Base-by-base conservation (phyloP, 2,888 invertebrate genomes). In the Dicyrtoma fusca region DNA sequence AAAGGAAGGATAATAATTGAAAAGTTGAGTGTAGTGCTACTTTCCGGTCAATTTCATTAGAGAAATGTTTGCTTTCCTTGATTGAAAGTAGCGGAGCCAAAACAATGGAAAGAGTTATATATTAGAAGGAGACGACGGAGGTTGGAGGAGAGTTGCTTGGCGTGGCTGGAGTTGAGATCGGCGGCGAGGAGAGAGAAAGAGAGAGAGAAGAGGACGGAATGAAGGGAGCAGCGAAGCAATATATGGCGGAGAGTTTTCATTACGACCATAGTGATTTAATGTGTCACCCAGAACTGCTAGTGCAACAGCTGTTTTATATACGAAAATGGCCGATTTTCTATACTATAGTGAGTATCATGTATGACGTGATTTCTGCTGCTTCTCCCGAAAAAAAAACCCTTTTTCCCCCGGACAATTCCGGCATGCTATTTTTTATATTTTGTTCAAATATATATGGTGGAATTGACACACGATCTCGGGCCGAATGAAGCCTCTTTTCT, bases 251-350 rank as follows among this genome's bases (percentile, higher is more conserved):
- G 76, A 78, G 73, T 80, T 80, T 75, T 80, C 78, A 79, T 80
- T 80, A 79, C 77, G 74, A 77, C 69, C 77, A 77, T 75, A 74
- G 79, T 80, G 80, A 79, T 80, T 80, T 80, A 79, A 79, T 80
- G 79, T 80, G 79, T 79, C 80, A 78, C 80, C 73, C 74, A 75
- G 76, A 79, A 76, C 76, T 76, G 77, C 59, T 61, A 76, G 78
- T 79, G 78, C 77, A 80, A 80, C 80, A 77, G 80, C 79, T 80
- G 79, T 76, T 79, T 78, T 80, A 75, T 79, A 75, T 75, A 80
- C 75, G 75, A 79, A 79, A 80, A 80, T 76, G 77, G 77, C 77
- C 80, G 77, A 78, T 77, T 78, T 77, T 72, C 77, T 75, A 26
- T 53, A 66, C 74, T 75, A 68, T 71, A 63, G 74, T 73, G 25